These are phyloP conservation scores for Halotydeus destructor DNA, from an alignment of 1,140 invertebrate species.

Conservation along the genomic window DNA sequence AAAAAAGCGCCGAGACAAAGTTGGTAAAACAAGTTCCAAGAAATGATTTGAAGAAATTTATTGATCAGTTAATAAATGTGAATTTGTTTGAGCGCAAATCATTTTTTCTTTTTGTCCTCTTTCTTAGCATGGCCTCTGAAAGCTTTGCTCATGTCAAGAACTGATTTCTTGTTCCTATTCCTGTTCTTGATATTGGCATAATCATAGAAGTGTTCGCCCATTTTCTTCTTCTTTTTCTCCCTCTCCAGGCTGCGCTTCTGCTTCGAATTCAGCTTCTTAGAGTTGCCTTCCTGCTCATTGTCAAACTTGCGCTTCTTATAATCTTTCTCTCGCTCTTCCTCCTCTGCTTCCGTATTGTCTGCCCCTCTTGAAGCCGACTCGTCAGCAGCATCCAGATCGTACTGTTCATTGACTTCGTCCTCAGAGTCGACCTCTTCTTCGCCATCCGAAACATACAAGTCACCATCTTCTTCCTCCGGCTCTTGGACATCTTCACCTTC, in stretches of 20 bases:
- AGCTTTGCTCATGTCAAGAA: too few species aligned
- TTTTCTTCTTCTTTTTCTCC: slow-evolving; percentile 53
- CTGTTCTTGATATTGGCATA: slow-evolving; percentile 77
- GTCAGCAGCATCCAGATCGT: slow-evolving; percentile 25
- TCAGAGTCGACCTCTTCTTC: slow-evolving; percentile 27
- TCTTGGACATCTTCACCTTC: slow-evolving; percentile 32
- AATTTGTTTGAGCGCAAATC: too few species aligned
- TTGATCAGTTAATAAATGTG: too few species aligned
- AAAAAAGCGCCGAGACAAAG: slow-evolving; percentile 74
- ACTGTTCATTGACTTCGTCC: slow-evolving; percentile 20
- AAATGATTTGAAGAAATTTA: too few species aligned
- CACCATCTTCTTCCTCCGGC: slow-evolving; percentile 18
- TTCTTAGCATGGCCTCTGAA: too few species aligned
- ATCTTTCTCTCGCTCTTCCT: slow-evolving; percentile 16
- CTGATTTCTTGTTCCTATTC: too few species aligned
- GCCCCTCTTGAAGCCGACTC: slow-evolving; percentile 24
- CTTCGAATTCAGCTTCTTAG: slow-evolving; percentile 40
- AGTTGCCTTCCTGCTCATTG: slow-evolving; percentile 20
- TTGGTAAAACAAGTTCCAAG: too few species aligned
- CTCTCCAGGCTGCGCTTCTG: slow-evolving; percentile 49
- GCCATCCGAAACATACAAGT: slow-evolving; percentile 7
- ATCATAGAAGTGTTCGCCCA: slow-evolving; percentile 82
- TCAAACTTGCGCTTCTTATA: slow-evolving; percentile 18
- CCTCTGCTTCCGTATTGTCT: slow-evolving; percentile 22
- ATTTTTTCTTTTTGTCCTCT: slow-evolving; percentile 8